Evolutionary conservation across 2,888 invertebrate genomes (phyloP).

Genomic region (Platycheirus rosarum): DNA sequence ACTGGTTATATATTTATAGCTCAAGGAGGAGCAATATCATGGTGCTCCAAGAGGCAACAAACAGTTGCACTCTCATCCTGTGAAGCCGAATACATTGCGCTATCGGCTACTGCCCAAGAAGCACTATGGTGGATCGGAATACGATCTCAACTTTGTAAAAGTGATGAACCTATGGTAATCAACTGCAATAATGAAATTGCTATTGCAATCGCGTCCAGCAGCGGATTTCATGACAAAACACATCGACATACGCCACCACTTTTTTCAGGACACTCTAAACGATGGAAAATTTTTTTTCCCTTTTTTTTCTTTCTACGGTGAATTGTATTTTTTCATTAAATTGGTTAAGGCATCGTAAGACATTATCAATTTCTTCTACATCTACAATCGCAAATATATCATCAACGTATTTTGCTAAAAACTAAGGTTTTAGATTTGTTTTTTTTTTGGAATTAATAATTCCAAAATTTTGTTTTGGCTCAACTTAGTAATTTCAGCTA

Average conservation of each 20-base stretch:
- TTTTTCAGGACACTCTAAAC: neutral
- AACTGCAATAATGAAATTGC: constrained; percentile 1
- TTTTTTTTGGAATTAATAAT: too few species aligned
- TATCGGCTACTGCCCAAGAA: constrained; percentile 11
- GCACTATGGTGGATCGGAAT: constrained; percentile 13
- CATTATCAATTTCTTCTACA: too few species aligned
- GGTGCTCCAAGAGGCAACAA: constrained; percentile 8
- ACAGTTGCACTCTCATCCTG: neutral
- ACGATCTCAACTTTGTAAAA: constrained; percentile 5
- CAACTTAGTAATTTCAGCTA: too few species aligned
- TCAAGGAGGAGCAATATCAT: constrained; percentile 6
- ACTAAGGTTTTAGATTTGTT: too few species aligned
- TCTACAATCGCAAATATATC: too few species aligned
- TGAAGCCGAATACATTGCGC: constrained; percentile 6
- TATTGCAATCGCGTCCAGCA: neutral
- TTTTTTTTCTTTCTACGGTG: too few species aligned
- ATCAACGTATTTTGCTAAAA: too few species aligned
- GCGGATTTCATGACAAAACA: constrained; percentile 12
- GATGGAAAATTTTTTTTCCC: too few species aligned
- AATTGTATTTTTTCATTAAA: too few species aligned
- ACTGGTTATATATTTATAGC: constrained; percentile 5
- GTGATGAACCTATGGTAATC: constrained; percentile 8
- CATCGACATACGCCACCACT: constrained; percentile 14
- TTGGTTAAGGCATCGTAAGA: too few species aligned
- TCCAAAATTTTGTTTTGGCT: too few species aligned